Base-by-base conservation (phyloP, 2,888 invertebrate species). In the Drosophila longiperda region DNA sequence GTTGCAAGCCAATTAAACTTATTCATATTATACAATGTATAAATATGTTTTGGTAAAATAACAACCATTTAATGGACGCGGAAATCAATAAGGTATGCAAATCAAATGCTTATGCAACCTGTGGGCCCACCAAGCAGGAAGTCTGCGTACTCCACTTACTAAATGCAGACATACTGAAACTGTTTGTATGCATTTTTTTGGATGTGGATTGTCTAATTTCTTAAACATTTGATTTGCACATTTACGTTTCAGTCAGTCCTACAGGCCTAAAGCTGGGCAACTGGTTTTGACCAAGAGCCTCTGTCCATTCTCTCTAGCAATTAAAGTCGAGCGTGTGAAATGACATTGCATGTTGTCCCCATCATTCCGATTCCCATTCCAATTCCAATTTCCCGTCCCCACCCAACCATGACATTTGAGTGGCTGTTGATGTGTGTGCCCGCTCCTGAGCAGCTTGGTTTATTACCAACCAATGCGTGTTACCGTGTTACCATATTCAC, bases 321-420 rank as follows among this genome's bases (percentile, higher is more conserved):
- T 83, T 85, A 72, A 73, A 68, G 66, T 53, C 33, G 62, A 78
- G 74, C 89, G 87, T 84, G 84, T 89, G 89, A 84, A 89, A 66
- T 70, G 87, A 32, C 66, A 73, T 69, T 38, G 80, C 83, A 53
- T 70, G 67, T 38, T 54, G 66, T 67, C 52, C 53, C 66, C 52
- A 26, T 48, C 40, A 55, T 55, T 49, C 49, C 64, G 48, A 26
- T 48, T 34, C 26, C 33, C 33, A 33, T 32, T 29, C 8, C 17
- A 3, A 3, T 7, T 9, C 8, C 17, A 6, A 3, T 7, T 12
- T 11, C 9, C 17, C 17, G 17, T 34, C 36, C 8, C 7, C n/a
- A 9, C 5, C 34, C 15, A 23, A 11, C 17, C 57, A 34, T 57
- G 33, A 45, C 55, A 15, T 45, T n/a, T 29, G 54, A 23, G 61